Conservation (phyloP, 2,888 invertebrate genomes). For the Napeogenes sylphis region DNA sequence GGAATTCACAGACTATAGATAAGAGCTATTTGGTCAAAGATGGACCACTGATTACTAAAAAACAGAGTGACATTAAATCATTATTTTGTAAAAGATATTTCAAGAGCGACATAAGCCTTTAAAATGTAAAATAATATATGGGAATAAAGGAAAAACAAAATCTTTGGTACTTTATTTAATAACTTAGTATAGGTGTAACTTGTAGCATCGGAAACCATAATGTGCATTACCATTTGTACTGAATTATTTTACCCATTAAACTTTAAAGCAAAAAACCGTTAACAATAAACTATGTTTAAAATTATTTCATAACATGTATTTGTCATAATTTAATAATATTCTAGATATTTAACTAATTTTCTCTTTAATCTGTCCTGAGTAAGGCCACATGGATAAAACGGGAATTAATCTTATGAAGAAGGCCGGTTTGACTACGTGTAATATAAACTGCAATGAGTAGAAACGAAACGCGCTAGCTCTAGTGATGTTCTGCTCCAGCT, state of each 20-base stretch:
- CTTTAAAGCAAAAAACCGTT: no score
- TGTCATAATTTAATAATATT: background rate
- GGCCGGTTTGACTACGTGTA: conserved; percentile 45
- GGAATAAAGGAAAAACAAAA: conserved; percentile 7
- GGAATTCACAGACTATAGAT: conserved; percentile 1
- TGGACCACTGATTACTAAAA: conserved; percentile 9
- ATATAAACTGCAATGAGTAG: conserved; percentile 41
- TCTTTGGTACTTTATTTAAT: background rate
- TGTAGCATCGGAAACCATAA: no score
- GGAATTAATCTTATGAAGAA: conserved; percentile 47
- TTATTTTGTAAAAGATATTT: conserved; percentile 10
- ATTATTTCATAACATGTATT: background rate
- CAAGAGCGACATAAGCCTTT: background rate
- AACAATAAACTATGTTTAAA: background rate
- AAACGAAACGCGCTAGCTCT: conserved; percentile 37
- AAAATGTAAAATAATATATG: background rate
- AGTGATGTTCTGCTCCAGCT: conserved; percentile 42
- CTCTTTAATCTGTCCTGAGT: conserved; percentile 12
- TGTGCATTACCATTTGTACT: no score
- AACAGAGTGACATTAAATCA: background rate
- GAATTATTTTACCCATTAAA: no score
- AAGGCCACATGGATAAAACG: conserved; percentile 52
- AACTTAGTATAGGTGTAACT: background rate
- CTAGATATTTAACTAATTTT: conserved; percentile 11
- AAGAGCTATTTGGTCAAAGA: conserved; percentile 6